Evolutionary conservation across 2,113 vertebrate genomes (phyloP).

Genomic region (Oryzias melastigma): DNA sequence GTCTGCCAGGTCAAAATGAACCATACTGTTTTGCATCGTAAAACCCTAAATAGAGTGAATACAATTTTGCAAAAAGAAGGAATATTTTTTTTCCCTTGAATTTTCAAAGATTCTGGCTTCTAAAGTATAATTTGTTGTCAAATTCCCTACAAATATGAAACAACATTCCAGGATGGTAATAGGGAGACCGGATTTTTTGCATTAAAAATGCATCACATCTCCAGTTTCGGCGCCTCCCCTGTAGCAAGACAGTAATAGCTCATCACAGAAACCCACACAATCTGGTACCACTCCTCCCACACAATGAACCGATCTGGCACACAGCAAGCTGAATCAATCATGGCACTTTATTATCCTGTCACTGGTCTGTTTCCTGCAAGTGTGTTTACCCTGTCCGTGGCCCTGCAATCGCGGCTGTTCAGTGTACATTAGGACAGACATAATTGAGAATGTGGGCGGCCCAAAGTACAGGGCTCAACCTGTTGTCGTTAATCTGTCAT

Average conservation of each 20-base stretch:
- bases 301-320: conserved; percentile 71
- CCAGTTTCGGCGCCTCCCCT: conserved; percentile 16
- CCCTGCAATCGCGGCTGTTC: conserved; percentile 70
- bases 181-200: conserved; percentile 23
- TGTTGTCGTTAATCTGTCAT: conserved; percentile 81
- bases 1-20: conserved; percentile 28
- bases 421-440: conserved; percentile 76
- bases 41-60: too few relatives aligned
- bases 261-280: conserved; percentile 65
- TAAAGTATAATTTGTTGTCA: too few relatives aligned
- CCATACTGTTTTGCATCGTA: neutral
- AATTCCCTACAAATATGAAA: too few relatives aligned
- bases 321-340: conserved; percentile 76
- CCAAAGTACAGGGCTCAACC: conserved; percentile 72
- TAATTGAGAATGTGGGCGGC: conserved; percentile 77
- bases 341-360: conserved; percentile 80
- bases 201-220: conserved; percentile 31
- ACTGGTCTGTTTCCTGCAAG: conserved; percentile 76
- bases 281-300: conserved; percentile 69
- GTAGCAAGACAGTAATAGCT: conserved; percentile 43
- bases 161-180: conserved; percentile 5
- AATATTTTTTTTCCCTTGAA: too few relatives aligned
- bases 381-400: conserved; percentile 72
- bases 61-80: too few relatives aligned
- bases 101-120: too few relatives aligned